Evolutionary conservation across 2,888 invertebrate species (phyloP).

Genomic region (Megamerina dolium): DNA sequence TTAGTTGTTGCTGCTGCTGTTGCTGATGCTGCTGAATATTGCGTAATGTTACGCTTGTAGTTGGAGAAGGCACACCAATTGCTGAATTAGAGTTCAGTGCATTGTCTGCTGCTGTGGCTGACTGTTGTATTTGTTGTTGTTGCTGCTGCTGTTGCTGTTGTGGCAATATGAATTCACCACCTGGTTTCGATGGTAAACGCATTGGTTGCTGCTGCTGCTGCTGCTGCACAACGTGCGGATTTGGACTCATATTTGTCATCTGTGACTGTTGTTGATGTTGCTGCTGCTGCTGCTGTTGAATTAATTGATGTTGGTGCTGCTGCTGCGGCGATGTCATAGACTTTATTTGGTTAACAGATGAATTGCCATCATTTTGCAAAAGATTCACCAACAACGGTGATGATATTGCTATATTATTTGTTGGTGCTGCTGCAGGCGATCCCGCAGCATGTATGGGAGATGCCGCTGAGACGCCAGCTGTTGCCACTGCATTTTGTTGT

Average conservation of each 20-base stretch:
- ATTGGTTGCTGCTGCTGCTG: constrained; percentile 20
- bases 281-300: constrained; percentile 20
- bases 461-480: constrained; percentile 8
- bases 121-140: constrained; percentile 2
- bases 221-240: background rate
- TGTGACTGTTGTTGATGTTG: constrained; percentile 21
- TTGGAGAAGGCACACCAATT: constrained; percentile 37
- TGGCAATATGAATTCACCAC: background rate
- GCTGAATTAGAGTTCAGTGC: constrained; percentile 25
- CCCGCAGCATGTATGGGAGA: background rate
- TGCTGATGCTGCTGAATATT: constrained; percentile 30
- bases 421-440: constrained; percentile 11
- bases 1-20: constrained; percentile 29
- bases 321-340: constrained; percentile 34
- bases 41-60: constrained; percentile 29
- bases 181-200: background rate
- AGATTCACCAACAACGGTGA: constrained; percentile 88
- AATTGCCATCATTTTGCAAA: constrained; percentile 72
- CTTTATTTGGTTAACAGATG: constrained; percentile 30
- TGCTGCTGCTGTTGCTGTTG: constrained; percentile 22
- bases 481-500: constrained; percentile 12
- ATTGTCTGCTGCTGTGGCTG: constrained; percentile 14
- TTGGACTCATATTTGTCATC: constrained; percentile 27
- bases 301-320: constrained; percentile 19
- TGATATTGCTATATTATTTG: constrained; percentile 64